Evolutionary conservation across 2,888 invertebrate species (phyloP), one percentile per base, ranked within the genome.

Genomic region (Epinotia bilunana): DNA sequence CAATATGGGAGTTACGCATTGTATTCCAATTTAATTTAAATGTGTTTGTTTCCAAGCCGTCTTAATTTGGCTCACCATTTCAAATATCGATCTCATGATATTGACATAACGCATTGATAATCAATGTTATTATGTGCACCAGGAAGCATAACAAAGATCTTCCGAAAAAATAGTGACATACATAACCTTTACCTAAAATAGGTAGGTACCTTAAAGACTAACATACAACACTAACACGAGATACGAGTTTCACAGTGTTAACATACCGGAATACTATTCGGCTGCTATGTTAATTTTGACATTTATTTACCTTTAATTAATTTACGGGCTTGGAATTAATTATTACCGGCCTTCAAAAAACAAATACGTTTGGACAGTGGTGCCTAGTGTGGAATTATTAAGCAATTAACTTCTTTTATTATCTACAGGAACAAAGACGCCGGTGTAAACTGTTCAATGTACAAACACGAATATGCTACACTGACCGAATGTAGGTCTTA

Each of bases 261-360:
- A 18, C 39, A 2, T 3, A 20, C 33, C 20, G 18, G 3, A 57
- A 39, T 43, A 39, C 57, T 55, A 43, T 55, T 63, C 55, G 23
- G 18, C 12, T 23, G 20, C 33, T 55, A 2, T 71, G 28, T 46
- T 65, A 46, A 39, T n/a, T n/a, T 57, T 58, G 4, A 60, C 33
- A 58, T 64, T 72, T 65, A 65, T 58, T 72, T 65, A 65, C 49
- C 49, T 49, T 62, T 65, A 72, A 72, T 72, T 72, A 60, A 72
- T 49, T 72, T 58, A 28, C 64, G 18, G 46, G 49, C 57, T 64
- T 65, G 64, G 23, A 62, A 61, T 53, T 71, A 61, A 61, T 53
- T 39, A 62, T 69, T 43, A 18, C 39, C 16, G 33, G 9, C 65
- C 28, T 53, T 28, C 53, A n/a, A 65, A 28, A 65, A 53, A 65